phyloP scores from a whole-genome alignment of 2,888 invertebrate genomes.

The Sinodicranocentrus sp. region DNA sequence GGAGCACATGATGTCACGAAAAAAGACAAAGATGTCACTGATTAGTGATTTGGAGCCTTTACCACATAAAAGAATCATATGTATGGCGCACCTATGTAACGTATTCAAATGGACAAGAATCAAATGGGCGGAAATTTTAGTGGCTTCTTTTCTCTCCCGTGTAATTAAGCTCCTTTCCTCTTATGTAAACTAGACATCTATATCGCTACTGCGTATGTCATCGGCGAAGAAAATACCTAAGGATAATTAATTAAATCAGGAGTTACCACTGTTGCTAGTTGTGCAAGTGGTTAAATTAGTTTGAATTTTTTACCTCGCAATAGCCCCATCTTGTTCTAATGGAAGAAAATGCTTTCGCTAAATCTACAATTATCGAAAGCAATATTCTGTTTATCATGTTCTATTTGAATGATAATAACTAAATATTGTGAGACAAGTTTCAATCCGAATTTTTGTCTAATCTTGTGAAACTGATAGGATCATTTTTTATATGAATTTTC shows the following conservation, averaged over 20 bases:
- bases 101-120: constrained; percentile 1
- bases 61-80: constrained; percentile 56
- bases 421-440: too few species aligned
- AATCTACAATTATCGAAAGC: too few species aligned
- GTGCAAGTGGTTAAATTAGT: background rate
- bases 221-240: background rate
- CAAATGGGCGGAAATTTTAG: background rate
- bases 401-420: too few species aligned
- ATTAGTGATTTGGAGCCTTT: constrained; percentile 66
- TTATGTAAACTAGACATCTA: too few species aligned
- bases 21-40: constrained; percentile 58
- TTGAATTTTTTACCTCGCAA: constrained; percentile 23
- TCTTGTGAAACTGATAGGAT: too few species aligned
- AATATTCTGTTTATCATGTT: too few species aligned
- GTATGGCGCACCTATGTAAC: background rate
- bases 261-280: background rate
- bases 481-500: too few species aligned
- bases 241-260: constrained; percentile 42
- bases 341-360: background rate
- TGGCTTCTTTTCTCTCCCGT: background rate
- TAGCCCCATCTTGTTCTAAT: constrained; percentile 13
- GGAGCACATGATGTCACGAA: constrained; percentile 58
- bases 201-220: too few species aligned
- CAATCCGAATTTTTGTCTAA: too few species aligned
- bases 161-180: too few species aligned